Conservation (phyloP, 2,888 invertebrate genomes). For the Tuberolachnus salignus region DNA sequence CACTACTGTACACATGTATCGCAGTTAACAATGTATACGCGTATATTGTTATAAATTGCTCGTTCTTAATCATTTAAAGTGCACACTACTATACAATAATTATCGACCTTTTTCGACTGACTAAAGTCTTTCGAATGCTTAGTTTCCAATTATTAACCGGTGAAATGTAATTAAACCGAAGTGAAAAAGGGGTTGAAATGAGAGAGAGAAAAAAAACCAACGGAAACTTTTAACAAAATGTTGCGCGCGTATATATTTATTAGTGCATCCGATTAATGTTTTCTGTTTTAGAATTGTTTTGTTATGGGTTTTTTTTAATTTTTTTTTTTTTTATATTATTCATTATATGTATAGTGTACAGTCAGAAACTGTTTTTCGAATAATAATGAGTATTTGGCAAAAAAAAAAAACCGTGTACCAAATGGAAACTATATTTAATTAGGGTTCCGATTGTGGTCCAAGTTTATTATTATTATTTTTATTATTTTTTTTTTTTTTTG, state of each 20-base stretch:
- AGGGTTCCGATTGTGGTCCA: slow-evolving; percentile 47
- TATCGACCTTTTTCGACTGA: slow-evolving; percentile 16
- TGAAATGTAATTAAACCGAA: slow-evolving; percentile 46
- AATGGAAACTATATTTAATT: slow-evolving; percentile 51
- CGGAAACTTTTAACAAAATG: slow-evolving; percentile 39
- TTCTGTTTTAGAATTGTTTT: slow-evolving; percentile 46
- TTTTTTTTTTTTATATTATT: slow-evolving; percentile 20
- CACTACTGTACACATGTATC: neutral
- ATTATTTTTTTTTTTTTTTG: slow-evolving; percentile 16
- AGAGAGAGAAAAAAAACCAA: slow-evolving; percentile 4
- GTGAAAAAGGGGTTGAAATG: slow-evolving; percentile 15
- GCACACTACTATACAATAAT: neutral
- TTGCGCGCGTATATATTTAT: slow-evolving; percentile 27
- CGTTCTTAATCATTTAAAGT: neutral
- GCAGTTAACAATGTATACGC: neutral
- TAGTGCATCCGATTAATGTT: slow-evolving; percentile 56
- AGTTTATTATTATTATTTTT: slow-evolving; percentile 45
- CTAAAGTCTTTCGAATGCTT: slow-evolving; percentile 18
- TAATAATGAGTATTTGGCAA: slow-evolving; percentile 41
- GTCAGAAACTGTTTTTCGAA: slow-evolving; percentile 36
- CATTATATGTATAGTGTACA: slow-evolving; percentile 13
- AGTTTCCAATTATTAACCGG: slow-evolving; percentile 42
- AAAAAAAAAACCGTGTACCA: slow-evolving; percentile 3
- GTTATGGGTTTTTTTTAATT: neutral
- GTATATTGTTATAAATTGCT: slow-evolving; percentile 3